phyloP scores from a whole-genome alignment of 2,797 vertebrate species.

The Heliangelus exortis region DNA sequence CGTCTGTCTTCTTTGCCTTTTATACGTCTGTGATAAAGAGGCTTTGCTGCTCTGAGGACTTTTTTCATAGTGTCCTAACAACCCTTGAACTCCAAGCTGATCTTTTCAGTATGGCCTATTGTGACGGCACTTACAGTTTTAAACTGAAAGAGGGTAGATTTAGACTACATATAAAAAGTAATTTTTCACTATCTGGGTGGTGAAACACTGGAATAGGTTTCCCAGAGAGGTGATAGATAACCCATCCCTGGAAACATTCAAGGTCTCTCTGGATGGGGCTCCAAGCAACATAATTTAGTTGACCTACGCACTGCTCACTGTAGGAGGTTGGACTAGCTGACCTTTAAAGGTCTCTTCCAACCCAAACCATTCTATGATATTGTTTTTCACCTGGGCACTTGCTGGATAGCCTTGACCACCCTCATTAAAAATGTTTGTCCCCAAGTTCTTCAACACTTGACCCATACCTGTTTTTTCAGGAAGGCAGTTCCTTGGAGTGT shows the following conservation, averaged over 20 bases:
- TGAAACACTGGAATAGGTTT: not conserved
- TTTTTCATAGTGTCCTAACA: not conserved
- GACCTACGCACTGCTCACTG: not conserved
- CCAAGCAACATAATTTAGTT: not conserved
- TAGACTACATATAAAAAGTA: not conserved
- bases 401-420: not conserved
- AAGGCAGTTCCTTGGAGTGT: not conserved
- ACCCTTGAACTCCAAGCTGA: not conserved
- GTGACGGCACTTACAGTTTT: not conserved
- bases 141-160: not conserved
- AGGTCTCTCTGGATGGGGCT: accelerated
- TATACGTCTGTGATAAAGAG: not conserved
- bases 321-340: not conserved
- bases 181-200: accelerated
- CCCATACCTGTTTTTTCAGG: not conserved
- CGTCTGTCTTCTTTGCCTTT: not conserved
- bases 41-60: not conserved
- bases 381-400: not conserved
- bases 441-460: not conserved
- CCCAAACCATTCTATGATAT: accelerated
- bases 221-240: not conserved
- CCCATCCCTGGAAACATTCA: not conserved
- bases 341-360: not conserved
- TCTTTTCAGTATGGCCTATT: not conserved
- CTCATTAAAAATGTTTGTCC: accelerated